Conservation (phyloP, 1,140 invertebrate genomes). For the Ostrea edulis region DNA sequence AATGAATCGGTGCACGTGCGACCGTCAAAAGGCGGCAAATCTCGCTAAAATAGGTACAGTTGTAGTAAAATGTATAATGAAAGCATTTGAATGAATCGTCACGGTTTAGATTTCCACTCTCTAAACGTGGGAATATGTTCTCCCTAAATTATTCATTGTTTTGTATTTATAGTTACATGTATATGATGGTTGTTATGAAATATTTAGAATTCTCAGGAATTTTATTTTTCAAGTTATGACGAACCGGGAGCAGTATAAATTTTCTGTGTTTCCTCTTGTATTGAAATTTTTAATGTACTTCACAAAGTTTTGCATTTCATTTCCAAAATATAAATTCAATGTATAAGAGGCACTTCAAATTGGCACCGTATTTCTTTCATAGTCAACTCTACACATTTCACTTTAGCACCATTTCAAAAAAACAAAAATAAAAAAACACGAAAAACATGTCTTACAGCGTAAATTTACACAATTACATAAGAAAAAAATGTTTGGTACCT, state of each 20-base stretch:
- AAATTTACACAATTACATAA: too few relatives aligned
- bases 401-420: neutral
- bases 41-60: too few relatives aligned
- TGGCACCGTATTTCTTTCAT: too few relatives aligned
- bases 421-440: neutral
- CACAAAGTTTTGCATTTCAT: neutral
- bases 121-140: too few relatives aligned
- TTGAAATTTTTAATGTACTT: neutral
- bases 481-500: too few relatives aligned
- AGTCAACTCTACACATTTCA: too few relatives aligned
- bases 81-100: neutral
- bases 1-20: neutral
- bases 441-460: too few relatives aligned
- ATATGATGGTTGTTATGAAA: neutral
- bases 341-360: too few relatives aligned
- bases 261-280: neutral
- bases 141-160: neutral
- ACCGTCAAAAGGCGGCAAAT: neutral
- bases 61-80: too few relatives aligned
- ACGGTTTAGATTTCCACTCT: neutral
- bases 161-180: neutral
- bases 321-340: too few relatives aligned
- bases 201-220: constrained; percentile 14
- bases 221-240: neutral
- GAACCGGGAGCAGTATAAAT: neutral